phyloP scores from a whole-genome alignment of 1,140 invertebrate genomes.

The Drosophila grimshawi region DNA sequence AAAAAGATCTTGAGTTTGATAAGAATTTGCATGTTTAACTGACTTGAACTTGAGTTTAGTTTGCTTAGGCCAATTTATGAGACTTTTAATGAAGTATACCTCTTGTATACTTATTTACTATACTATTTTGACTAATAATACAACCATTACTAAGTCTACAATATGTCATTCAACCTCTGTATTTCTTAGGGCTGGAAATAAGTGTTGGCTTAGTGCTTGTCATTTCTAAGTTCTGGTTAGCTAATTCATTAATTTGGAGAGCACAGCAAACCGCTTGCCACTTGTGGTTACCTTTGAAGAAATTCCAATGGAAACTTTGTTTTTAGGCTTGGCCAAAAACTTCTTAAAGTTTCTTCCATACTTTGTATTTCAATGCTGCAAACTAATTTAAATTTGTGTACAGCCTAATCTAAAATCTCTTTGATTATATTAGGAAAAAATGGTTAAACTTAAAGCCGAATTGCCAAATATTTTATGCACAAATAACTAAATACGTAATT shows the following conservation, averaged over 20 bases:
- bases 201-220: too few relatives aligned
- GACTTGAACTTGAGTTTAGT: not conserved
- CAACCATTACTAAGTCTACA: too few relatives aligned
- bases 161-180: too few relatives aligned
- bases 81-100: too few relatives aligned
- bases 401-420: slow-evolving; percentile 1
- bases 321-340: not conserved
- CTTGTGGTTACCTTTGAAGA: not conserved
- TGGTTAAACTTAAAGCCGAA: slow-evolving; percentile 9
- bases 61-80: not conserved
- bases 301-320: not conserved
- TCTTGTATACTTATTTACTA: too few relatives aligned
- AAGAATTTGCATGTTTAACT: slow-evolving; percentile 1
- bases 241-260: not conserved
- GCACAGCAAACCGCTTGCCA: too few relatives aligned
- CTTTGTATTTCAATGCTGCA: not conserved
- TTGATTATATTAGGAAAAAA: slow-evolving; percentile 26
- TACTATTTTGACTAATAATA: too few relatives aligned
- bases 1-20: slow-evolving; percentile 12
- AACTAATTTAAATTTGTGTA: not conserved
- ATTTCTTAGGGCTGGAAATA: too few relatives aligned
- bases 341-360: not conserved
- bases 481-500: slow-evolving; percentile 73
- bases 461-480: slow-evolving; percentile 59
- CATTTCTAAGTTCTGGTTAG: not conserved